A percentile compares a stretch with the other conserved stretches of the same genome.
These are phyloP conservation scores for Camponotus fellah DNA, from an alignment of 2,888 invertebrate genomes.

Conservation along the genomic window DNA sequence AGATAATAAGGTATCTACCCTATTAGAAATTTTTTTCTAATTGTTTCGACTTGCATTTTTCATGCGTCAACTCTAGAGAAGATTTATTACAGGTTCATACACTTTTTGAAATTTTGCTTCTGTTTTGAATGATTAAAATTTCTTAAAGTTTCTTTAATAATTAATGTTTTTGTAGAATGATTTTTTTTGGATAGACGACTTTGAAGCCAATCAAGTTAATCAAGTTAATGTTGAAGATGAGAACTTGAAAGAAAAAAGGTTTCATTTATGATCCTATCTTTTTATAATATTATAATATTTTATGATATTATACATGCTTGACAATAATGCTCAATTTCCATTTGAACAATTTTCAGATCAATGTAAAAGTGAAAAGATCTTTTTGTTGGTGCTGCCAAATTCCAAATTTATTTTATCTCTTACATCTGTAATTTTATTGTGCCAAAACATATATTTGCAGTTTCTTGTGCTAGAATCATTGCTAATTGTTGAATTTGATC, in stretches of 20 bases:
- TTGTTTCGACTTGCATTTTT: not conserved
- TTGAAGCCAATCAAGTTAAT: constrained; percentile 58
- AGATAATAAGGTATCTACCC: not conserved
- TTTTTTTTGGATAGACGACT: not conserved
- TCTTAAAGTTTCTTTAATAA: too few species aligned
- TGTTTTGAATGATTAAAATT: not conserved
- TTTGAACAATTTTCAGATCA: constrained; percentile 90
- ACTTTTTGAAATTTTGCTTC: not conserved
- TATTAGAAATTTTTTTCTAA: not conserved
- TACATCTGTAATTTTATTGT: constrained; percentile 93
- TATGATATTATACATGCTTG: constrained; percentile 91
- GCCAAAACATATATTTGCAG: constrained; percentile 95
- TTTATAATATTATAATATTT: constrained; percentile 62
- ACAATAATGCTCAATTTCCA: constrained; percentile 91
- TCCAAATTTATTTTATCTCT: constrained; percentile 91
- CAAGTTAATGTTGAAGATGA: too few species aligned
- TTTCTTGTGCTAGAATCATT: constrained; percentile 97
- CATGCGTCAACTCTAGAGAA: not conserved
- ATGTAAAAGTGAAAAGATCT: constrained; percentile 93
- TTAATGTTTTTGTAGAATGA: too few species aligned
- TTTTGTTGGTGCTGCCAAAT: constrained; percentile 92
- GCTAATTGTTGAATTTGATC: constrained; percentile 96
- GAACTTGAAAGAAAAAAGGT: not conserved
- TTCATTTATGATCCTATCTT: constrained; percentile 89
- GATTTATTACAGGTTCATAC: not conserved